phyloP scores from a whole-genome alignment of 2,113 vertebrate species.

The Cathartes aura region DNA sequence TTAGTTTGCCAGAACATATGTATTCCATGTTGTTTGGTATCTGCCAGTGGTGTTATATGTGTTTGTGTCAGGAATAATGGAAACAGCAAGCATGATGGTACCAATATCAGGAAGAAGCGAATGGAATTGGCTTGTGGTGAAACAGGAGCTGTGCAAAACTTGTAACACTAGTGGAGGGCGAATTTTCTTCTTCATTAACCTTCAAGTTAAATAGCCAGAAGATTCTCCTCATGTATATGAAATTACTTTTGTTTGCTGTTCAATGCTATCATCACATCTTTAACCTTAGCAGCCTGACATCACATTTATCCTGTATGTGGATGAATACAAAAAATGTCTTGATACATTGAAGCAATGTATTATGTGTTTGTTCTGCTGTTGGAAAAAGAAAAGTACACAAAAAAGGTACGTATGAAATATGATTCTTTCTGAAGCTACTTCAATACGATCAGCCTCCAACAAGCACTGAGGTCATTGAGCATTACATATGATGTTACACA shows the following conservation, averaged over 20 bases:
- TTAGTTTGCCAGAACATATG: not conserved
- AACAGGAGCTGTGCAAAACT: not conserved
- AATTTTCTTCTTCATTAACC: conserved; percentile 1
- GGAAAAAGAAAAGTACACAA: not conserved
- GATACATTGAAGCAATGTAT: not conserved
- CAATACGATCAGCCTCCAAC: not conserved
- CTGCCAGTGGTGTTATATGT: not conserved
- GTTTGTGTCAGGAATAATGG: not conserved
- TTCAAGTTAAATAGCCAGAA: not conserved
- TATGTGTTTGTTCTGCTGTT: not conserved
- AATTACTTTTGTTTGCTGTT: not conserved
- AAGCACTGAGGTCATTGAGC: not conserved
- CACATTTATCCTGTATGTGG: not conserved
- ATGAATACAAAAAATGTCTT: not conserved
- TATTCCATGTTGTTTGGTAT: not conserved
- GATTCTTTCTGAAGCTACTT: not conserved
- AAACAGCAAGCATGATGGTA: not conserved
- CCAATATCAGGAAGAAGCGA: not conserved
- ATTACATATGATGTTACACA: not conserved
- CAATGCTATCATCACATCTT: not conserved
- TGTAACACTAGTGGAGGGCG: not conserved
- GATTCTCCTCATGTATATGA: not conserved
- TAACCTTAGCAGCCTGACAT: not conserved
- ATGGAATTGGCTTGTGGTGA: not conserved
- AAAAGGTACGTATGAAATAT: not conserved